Evolutionary conservation across 2,888 invertebrate genomes (phyloP).

Genomic region (Galeopsomyia nigrocyanea): DNA sequence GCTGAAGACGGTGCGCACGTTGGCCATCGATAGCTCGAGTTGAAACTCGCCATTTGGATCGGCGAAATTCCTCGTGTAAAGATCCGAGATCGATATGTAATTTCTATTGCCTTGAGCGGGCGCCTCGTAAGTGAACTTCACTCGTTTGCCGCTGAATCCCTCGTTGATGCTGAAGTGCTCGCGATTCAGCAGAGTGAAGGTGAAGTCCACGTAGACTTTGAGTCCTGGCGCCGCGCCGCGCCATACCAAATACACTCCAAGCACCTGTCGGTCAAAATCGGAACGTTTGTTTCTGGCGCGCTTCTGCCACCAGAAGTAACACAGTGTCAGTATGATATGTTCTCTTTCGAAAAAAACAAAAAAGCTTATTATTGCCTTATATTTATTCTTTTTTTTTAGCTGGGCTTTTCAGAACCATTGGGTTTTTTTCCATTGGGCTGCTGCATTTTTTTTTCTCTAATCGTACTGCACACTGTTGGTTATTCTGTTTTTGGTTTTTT

Average conservation of each 20-base stretch:
- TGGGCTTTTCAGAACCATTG: slow-evolving; percentile 38
- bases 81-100: slow-evolving; percentile 80
- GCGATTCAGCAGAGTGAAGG: slow-evolving; percentile 83
- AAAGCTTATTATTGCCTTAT: not conserved
- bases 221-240: slow-evolving; percentile 82
- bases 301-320: slow-evolving; percentile 42
- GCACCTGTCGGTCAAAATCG: slow-evolving; percentile 63
- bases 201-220: slow-evolving; percentile 84
- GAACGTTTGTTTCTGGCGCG: slow-evolving; percentile 46
- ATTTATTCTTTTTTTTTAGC: not conserved
- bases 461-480: no score
- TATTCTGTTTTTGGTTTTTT: not conserved
- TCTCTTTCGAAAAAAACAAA: not conserved
- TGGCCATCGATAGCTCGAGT: slow-evolving; percentile 83
- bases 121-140: slow-evolving; percentile 77
- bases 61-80: slow-evolving; percentile 80
- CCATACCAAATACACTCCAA: slow-evolving; percentile 85
- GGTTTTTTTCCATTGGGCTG: slow-evolving; percentile 31
- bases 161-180: slow-evolving; percentile 89
- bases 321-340: slow-evolving; percentile 17
- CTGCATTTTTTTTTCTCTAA: not conserved
- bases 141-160: slow-evolving; percentile 83
- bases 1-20: slow-evolving; percentile 81
- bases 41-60: slow-evolving; percentile 86
- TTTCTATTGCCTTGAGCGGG: slow-evolving; percentile 82